phyloP scores from a whole-genome alignment of 2,113 vertebrate species.

The Chelonoidis abingdonii region DNA sequence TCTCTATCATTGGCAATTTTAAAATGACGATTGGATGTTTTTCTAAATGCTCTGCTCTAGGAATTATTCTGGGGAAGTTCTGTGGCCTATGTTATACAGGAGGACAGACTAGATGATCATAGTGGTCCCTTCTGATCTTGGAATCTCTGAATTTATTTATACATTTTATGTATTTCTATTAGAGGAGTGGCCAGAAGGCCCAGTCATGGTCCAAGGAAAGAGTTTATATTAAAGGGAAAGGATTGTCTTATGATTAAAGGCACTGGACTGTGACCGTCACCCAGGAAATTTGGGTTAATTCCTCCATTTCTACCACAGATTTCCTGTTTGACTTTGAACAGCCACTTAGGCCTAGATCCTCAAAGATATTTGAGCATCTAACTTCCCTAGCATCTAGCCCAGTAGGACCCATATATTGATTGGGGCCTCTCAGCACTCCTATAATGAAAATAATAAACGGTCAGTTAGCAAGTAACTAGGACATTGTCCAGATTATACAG shows the following conservation, averaged over 20 bases:
- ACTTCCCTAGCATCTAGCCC: background rate
- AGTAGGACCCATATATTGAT: background rate
- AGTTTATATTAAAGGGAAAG: background rate
- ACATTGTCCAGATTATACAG: background rate
- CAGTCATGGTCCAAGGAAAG: background rate
- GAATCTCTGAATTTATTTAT: background rate
- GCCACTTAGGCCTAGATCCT: background rate
- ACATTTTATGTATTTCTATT: background rate
- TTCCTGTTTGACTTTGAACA: background rate
- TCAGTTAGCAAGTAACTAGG: background rate
- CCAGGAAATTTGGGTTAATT: background rate
- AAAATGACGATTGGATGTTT: background rate
- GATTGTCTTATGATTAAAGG: background rate
- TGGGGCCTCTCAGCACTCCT: background rate
- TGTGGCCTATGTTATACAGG: background rate
- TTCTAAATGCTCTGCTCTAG: background rate
- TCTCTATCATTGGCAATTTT: background rate
- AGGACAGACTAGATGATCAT: background rate
- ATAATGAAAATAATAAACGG: background rate
- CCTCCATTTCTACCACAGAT: background rate
- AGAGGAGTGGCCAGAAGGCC: background rate
- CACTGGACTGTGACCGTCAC: background rate
- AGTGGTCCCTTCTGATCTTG: background rate
- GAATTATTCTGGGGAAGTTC: background rate
- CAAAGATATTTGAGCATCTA: background rate